Evolutionary conservation across 2,113 vertebrate species (phyloP), one percentile per base, ranked within the genome.

Genomic region (Myrmecophaga tridactyla): DNA sequence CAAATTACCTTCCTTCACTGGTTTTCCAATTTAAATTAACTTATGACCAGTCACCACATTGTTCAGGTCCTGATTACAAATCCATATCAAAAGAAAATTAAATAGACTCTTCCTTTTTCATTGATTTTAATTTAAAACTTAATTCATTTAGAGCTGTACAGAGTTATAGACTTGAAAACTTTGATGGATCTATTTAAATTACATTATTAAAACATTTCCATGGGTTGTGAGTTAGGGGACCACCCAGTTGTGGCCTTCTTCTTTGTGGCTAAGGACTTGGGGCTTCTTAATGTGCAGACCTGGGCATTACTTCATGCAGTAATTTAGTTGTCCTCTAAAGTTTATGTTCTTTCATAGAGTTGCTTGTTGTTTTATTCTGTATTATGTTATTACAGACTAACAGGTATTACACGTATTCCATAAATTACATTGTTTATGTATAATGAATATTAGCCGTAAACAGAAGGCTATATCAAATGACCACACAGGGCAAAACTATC

Each of bases 41-140:
- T 97, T 97, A 96, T 80, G 92, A 93, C 97, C 67, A 96, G 76
- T 97, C 96, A 97, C 75, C 85, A 94, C 92, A 89, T 97, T 97
- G 92, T 97, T 97, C 81, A 92, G 53, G 56, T 90, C 76, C 73
- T 97, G 96, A 97, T 96, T 97, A 96, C 83, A 98, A 97, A 98
- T 98, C 93, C 75, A 94, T 97, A 96, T 95, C 82, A 92, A 95
- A 97, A 58, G 92, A 83, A 94, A 98, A 97, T 97, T 96, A 97
- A 97, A 94, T 96, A 95, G 89, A 96, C 58, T 95, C 78, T 96
- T 97, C 85, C 96, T 97, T 98, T 94, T 98, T 97, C 92, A 97
- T 96, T 97, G 97, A 98, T 97, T 98, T 97, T 97, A 97, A 97
- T 97, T 97, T 97, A 96, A 96, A 97, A 80, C 69, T 82, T 96